Evolutionary conservation across 2,797 vertebrate species (phyloP).

Genomic region (Orestias chungarensis): DNA sequence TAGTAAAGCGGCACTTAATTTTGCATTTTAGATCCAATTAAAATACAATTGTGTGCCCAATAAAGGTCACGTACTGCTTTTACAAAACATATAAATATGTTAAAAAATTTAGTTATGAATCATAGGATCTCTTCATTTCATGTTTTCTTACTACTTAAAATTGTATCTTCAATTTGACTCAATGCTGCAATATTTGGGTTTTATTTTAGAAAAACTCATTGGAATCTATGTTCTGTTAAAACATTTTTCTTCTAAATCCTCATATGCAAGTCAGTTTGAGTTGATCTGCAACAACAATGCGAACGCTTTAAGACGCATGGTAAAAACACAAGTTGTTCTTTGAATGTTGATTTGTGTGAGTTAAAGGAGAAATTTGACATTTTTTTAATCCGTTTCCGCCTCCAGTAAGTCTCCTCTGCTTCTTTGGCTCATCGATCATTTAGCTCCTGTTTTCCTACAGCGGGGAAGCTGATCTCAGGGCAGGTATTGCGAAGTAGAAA

Average conservation of each 20-base stretch:
- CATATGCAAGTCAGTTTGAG: background rate
- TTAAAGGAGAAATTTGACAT: background rate
- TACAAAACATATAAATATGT: too few relatives aligned
- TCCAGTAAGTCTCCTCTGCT: background rate
- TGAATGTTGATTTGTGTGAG: background rate
- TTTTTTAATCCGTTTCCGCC: constrained; percentile 2
- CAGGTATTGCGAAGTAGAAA: constrained; percentile 86
- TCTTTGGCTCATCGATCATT: constrained; percentile 10
- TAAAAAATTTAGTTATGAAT: too few relatives aligned
- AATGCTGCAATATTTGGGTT: background rate
- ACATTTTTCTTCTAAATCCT: background rate
- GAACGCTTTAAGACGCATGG: background rate
- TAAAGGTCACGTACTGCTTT: background rate
- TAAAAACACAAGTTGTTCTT: background rate
- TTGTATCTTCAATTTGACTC: background rate
- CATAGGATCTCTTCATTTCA: too few relatives aligned
- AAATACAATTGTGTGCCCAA: background rate
- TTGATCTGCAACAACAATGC: background rate
- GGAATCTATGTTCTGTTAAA: background rate
- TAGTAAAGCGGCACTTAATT: background rate
- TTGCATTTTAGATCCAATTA: background rate
- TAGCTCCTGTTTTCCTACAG: constrained; percentile 31
- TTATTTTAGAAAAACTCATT: background rate
- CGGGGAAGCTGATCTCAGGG: constrained; percentile 74
- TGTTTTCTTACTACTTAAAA: too few relatives aligned